phyloP scores from a whole-genome alignment of 2,888 invertebrate genomes.

The Myopa tessellatipennis region DNA sequence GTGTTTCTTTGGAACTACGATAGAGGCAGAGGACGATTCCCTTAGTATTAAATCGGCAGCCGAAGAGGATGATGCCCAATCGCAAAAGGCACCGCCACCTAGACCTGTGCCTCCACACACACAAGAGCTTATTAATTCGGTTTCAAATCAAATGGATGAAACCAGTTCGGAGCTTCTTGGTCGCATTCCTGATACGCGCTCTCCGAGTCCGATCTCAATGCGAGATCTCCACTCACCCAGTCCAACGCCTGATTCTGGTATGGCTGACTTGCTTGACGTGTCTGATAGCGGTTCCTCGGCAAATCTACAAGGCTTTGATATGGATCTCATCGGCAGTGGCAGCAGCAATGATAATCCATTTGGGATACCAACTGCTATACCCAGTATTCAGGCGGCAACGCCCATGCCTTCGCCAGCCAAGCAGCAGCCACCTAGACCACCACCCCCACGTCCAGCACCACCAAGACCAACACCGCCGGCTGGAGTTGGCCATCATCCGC shows the following conservation, averaged over 20 bases:
- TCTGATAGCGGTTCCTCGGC: constrained; percentile 67
- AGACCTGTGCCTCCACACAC: constrained; percentile 78
- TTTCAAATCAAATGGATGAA: constrained; percentile 89
- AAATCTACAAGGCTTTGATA: constrained; percentile 59
- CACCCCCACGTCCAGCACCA: constrained; percentile 67
- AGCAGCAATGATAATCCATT: constrained; percentile 65
- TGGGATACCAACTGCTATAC: constrained; percentile 66
- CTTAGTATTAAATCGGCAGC: constrained; percentile 61
- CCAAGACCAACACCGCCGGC: constrained; percentile 65
- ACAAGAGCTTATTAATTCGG: constrained; percentile 85
- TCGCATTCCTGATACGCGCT: constrained; percentile 84
- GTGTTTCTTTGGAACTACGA: constrained; percentile 69
- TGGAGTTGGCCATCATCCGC: constrained; percentile 59
- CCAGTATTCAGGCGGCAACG: constrained; percentile 66
- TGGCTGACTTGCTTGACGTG: constrained; percentile 76
- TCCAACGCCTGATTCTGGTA: constrained; percentile 79
- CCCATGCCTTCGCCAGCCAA: constrained; percentile 70
- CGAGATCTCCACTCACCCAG: constrained; percentile 85
- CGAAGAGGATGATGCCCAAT: constrained; percentile 59
- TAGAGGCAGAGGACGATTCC: constrained; percentile 65
- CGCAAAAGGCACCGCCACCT: constrained; percentile 65
- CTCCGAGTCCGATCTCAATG: constrained; percentile 88
- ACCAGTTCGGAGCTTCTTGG: constrained; percentile 86
- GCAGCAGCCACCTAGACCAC: constrained; percentile 69
- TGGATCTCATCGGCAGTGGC: constrained; percentile 57